These are phyloP conservation scores for Micromys minutus DNA, from an alignment of 2,113 vertebrate species.

Conservation along the genomic window DNA sequence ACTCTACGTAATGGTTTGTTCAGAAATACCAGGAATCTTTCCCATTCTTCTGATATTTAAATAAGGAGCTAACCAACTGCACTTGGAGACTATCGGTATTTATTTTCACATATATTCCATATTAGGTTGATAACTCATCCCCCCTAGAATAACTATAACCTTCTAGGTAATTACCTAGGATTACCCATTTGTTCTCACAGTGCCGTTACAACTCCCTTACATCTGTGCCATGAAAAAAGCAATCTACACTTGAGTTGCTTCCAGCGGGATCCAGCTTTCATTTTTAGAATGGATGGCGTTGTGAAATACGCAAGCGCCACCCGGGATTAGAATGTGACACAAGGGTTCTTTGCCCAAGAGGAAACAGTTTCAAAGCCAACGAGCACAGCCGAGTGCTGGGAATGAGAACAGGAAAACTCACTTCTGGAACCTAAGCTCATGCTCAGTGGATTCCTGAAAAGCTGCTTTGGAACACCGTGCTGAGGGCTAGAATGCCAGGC, in stretches of 20 bases:
- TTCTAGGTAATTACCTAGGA: neutral
- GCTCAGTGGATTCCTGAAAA: neutral
- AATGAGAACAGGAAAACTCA: neutral
- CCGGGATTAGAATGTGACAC: neutral
- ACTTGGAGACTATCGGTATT: neutral
- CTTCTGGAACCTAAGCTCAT: conserved; percentile 34
- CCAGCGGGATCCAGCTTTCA: neutral
- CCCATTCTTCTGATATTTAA: neutral
- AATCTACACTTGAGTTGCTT: conserved; percentile 9
- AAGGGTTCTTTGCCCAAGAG: conserved; percentile 11
- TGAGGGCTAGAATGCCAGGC: neutral
- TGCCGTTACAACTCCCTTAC: neutral
- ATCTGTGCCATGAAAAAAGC: neutral
- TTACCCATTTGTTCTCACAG: neutral
- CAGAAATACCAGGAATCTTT: neutral
- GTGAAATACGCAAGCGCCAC: conserved; percentile 17
- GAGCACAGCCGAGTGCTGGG: neutral
- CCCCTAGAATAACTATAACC: neutral
- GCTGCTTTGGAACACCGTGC: neutral
- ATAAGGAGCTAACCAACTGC: neutral
- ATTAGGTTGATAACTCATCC: neutral
- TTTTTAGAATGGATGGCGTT: conserved; percentile 31
- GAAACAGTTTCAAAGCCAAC: neutral
- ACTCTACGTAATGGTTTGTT: conserved; percentile 12
- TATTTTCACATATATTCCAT: neutral